Evolutionary conservation across 2,888 invertebrate genomes (phyloP), one percentile per base, ranked within the genome.

Genomic region (Limnephilus rhombicus): DNA sequence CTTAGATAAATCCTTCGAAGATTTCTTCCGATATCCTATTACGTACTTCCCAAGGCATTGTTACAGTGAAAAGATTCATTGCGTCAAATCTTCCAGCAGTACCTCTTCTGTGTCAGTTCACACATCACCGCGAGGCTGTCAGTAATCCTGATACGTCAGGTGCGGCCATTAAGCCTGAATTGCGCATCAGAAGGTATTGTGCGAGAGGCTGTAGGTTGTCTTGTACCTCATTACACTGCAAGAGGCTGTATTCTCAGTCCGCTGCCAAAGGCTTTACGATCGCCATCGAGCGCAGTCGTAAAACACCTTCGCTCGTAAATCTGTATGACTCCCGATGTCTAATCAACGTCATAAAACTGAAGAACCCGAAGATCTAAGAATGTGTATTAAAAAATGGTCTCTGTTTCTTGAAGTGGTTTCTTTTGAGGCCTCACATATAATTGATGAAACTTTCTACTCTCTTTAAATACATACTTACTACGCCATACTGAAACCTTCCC

Each of bases 261-360:
- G 83, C 37, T 15, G 83, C 83, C 37, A 83, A 83, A 83, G 83
- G 85, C 89, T 81, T 80, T 87, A 87, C 81, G 89, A 89, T 80
- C 81, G 81, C 89, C 37, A 81, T 81, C 89, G 29, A 29, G 89
- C 89, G 80, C 81, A 89, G 80, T 80, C 80, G 81, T 89, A 89
- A 87, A 89, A 89, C 89, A 89, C 80, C 89, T 89, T 41, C 18
- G 81, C 24, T 89, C 89, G 81, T 89, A 89, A 89, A 89, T 89
- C 89, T 34, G 68, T 29, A 29, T 31, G 68, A 87, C 87, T 87
- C 87, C 34, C 68, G 87, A 87, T 53, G 87, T 37, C 87, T n/a
- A 87, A 87, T 87, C 87, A 87, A 53, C 87, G 87, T 68, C 87
- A 68, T 87, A 68, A 87, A 87, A 87, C 53, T 86, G 85, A 83